Percentiles rank a stretch among this genome's conserved stretches.
phyloP scores from a whole-genome alignment of 2,888 invertebrate genomes.

The Philereme vetulata region DNA sequence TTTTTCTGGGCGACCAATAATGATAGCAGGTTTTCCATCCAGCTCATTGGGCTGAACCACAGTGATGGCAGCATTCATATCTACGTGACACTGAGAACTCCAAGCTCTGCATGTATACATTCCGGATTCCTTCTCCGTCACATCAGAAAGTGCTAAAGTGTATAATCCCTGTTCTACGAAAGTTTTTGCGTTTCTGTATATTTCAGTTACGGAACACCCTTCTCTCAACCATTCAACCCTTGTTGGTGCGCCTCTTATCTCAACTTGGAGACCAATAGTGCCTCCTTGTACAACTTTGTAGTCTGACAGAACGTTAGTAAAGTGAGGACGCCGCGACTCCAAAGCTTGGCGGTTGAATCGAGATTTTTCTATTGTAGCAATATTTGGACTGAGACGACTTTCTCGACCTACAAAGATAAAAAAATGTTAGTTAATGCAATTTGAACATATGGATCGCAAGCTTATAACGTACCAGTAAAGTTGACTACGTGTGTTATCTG shows the following conservation, averaged over 20 bases:
- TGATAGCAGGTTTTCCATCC: slow-evolving; percentile 90
- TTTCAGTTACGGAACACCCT: slow-evolving; percentile 82
- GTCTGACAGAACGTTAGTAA: slow-evolving; percentile 87
- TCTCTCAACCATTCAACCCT: slow-evolving; percentile 91
- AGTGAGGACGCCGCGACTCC: slow-evolving; percentile 86
- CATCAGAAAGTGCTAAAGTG: slow-evolving; percentile 89
- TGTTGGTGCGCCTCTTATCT: slow-evolving; percentile 88
- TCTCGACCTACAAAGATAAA: slow-evolving; percentile 59
- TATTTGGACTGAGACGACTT: slow-evolving; percentile 57
- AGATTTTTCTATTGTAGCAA: slow-evolving; percentile 62
- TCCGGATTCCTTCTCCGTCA: slow-evolving; percentile 88
- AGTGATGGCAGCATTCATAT: slow-evolving; percentile 89
- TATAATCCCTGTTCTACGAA: slow-evolving; percentile 88
- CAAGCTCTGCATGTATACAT: slow-evolving; percentile 90
- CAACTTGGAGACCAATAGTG: slow-evolving; percentile 91
- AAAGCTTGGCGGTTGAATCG: slow-evolving; percentile 63
- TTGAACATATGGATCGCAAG: too few species aligned
- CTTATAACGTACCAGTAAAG: slow-evolving; percentile 80
- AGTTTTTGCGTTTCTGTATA: slow-evolving; percentile 86
- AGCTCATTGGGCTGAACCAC: slow-evolving; percentile 85
- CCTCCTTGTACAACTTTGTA: slow-evolving; percentile 90
- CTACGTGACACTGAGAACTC: slow-evolving; percentile 88
- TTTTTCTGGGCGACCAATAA: slow-evolving; percentile 90
- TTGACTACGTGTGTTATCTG: slow-evolving; percentile 89
- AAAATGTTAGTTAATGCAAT: neutral